A percentile compares a stretch with the other conserved stretches of the same genome.
phyloP scores from a whole-genome alignment of 2,797 vertebrate genomes.

The Botia kubotai region DNA sequence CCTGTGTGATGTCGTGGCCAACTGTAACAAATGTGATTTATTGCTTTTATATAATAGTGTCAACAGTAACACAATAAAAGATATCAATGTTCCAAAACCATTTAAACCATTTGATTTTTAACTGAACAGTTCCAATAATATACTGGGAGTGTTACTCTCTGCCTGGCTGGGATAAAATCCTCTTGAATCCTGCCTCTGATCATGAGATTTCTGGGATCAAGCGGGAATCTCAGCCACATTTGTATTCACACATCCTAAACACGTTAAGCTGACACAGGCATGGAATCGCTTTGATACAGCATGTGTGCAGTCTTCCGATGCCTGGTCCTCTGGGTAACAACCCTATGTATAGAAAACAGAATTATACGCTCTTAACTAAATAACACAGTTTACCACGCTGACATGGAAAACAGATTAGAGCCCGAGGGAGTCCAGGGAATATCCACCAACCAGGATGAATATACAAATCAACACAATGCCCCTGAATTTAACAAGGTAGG shows the following conservation, averaged over 20 bases:
- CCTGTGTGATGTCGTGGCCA: background rate
- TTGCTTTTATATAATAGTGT: too few relatives aligned
- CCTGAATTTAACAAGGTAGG: slow-evolving; percentile 62
- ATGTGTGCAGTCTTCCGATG: slow-evolving; percentile 48
- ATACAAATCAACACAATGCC: slow-evolving; percentile 64
- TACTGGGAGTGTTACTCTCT: slow-evolving; percentile 29
- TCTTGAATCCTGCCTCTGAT: slow-evolving; percentile 57
- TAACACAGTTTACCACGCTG: slow-evolving; percentile 76
- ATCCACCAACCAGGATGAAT: slow-evolving; percentile 73
- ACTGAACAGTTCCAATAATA: slow-evolving; percentile 10
- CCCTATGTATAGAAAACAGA: slow-evolving; percentile 65
- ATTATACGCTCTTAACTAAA: slow-evolving; percentile 75
- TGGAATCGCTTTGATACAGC: slow-evolving; percentile 65
- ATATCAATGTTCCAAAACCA: background rate
- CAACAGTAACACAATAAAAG: background rate
- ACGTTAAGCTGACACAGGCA: slow-evolving; percentile 63
- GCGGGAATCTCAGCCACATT: slow-evolving; percentile 61
- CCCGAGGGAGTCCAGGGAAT: slow-evolving; percentile 73
- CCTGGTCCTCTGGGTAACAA: slow-evolving; percentile 50
- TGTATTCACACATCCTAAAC: slow-evolving; percentile 72
- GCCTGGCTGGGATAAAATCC: slow-evolving; percentile 50
- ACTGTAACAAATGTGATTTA: background rate
- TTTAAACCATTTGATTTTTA: background rate
- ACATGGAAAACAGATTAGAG: slow-evolving; percentile 75
- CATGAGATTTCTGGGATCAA: slow-evolving; percentile 62